A percentile compares a stretch with the other conserved stretches of the same genome.
Conservation (phyloP, 2,888 invertebrate species). For the Axea sp. region DNA sequence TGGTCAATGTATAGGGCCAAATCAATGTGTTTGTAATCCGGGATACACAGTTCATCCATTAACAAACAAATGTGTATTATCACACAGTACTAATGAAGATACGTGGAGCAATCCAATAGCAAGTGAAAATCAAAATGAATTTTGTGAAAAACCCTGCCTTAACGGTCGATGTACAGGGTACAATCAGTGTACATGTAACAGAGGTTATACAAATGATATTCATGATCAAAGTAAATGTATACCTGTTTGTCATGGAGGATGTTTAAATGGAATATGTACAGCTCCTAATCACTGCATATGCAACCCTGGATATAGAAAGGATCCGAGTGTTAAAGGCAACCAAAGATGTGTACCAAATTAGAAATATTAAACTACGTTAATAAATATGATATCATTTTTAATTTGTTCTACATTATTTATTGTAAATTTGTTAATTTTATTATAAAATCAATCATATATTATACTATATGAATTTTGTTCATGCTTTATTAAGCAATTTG, state of each 20-base stretch:
- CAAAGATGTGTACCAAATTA: constrained; percentile 81
- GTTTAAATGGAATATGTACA: constrained; percentile 86
- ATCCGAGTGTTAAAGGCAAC: constrained; percentile 83
- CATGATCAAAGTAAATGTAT: constrained; percentile 79
- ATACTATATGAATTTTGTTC: no score
- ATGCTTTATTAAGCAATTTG: no score
- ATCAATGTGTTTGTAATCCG: constrained; percentile 81
- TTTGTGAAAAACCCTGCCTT: constrained; percentile 78
- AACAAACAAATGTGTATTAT: constrained; percentile 83
- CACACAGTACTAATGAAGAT: no score
- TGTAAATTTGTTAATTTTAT: no score
- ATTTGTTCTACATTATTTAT: no score
- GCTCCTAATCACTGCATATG: constrained; percentile 88
- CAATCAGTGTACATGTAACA: constrained; percentile 77
- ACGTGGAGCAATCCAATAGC: background rate
- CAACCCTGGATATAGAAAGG: constrained; percentile 84
- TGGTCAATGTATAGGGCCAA: constrained; percentile 81
- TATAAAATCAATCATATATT: no score
- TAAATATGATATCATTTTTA: no score
- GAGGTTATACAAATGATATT: constrained; percentile 78
- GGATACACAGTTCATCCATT: constrained; percentile 79
- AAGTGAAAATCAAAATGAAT: background rate
- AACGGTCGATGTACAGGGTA: constrained; percentile 81
- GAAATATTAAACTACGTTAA: constrained; percentile 1
- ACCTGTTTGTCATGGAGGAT: constrained; percentile 85